phyloP scores from a whole-genome alignment of 2,888 invertebrate species.

The Oscheius sp. region DNA sequence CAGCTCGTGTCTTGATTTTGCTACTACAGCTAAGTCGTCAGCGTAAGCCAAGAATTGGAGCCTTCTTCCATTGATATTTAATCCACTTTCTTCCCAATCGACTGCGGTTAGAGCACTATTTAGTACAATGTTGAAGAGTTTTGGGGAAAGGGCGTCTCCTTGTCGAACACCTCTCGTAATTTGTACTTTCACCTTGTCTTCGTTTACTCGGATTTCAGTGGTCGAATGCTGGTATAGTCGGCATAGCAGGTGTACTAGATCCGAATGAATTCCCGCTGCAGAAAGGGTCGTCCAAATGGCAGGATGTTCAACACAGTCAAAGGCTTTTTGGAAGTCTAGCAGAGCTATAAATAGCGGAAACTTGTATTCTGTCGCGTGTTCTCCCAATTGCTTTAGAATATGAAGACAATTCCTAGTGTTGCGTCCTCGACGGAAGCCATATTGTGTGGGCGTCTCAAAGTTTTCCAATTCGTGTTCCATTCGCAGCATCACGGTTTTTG shows the following conservation, averaged over 20 bases:
- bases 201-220: background rate
- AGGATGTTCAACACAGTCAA: slow-evolving; percentile 31
- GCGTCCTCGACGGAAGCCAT: slow-evolving; percentile 1
- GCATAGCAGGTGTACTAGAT: background rate
- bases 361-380: slow-evolving; percentile 26
- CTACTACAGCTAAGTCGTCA: too few species aligned
- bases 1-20: too few species aligned
- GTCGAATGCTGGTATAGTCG: background rate
- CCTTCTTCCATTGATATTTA: slow-evolving; percentile 34
- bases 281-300: slow-evolving; percentile 27
- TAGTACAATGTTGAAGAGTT: slow-evolving; percentile 34
- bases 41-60: slow-evolving; percentile 39
- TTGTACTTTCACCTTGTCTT: background rate
- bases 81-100: slow-evolving; percentile 41
- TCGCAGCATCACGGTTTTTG: background rate
- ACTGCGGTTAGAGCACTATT: slow-evolving; percentile 26
- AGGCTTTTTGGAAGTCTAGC: slow-evolving; percentile 44
- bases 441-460: background rate
- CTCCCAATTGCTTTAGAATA: slow-evolving; percentile 20
- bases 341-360: slow-evolving; percentile 38
- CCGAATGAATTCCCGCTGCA: too few species aligned
- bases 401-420: slow-evolving; percentile 35
- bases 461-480: slow-evolving; percentile 5
- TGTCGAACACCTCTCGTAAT: slow-evolving; percentile 36
- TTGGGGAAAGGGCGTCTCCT: slow-evolving; percentile 35